These are phyloP conservation scores for Neosilurus hyrtlii DNA, from an alignment of 2,797 vertebrate species.

Conservation along the genomic window DNA sequence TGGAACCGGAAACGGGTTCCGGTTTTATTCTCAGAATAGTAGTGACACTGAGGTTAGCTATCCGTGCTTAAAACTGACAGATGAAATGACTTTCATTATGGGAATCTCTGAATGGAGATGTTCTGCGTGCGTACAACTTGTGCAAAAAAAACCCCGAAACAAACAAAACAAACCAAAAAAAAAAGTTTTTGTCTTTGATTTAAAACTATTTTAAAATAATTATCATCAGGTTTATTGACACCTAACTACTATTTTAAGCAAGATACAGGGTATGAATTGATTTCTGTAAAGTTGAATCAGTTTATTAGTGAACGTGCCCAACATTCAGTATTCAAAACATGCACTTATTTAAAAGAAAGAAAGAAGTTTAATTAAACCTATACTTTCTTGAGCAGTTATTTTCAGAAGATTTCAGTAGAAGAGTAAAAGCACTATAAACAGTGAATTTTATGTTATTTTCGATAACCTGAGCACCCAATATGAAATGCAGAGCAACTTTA, in stretches of 20 bases:
- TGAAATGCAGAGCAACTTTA: not conserved
- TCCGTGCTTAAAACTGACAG: too few relatives aligned
- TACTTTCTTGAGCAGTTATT: not conserved
- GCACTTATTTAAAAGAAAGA: not conserved
- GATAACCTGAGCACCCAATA: not conserved
- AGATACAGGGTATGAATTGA: not conserved
- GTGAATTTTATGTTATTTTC: not conserved
- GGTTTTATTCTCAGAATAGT: not conserved
- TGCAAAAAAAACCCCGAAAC: too few relatives aligned
- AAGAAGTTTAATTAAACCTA: constrained; percentile 18
- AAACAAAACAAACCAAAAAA: not conserved
- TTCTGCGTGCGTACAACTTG: not conserved
- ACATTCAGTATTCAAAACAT: not conserved
- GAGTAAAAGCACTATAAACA: not conserved
- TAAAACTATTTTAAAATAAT: not conserved
- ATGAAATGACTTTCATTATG: not conserved
- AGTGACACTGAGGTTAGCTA: too few relatives aligned
- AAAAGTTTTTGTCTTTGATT: too few relatives aligned
- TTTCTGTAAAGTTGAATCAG: not conserved
- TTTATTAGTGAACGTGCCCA: not conserved
- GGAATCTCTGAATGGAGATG: not conserved
- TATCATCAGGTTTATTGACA: not conserved
- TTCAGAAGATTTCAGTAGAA: not conserved
- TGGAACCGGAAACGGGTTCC: not conserved
- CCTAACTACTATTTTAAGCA: not conserved